Percentiles rank a stretch among this genome's conserved stretches.
Evolutionary conservation across 2,888 invertebrate genomes (phyloP).

Genomic region (Laothoe populi): DNA sequence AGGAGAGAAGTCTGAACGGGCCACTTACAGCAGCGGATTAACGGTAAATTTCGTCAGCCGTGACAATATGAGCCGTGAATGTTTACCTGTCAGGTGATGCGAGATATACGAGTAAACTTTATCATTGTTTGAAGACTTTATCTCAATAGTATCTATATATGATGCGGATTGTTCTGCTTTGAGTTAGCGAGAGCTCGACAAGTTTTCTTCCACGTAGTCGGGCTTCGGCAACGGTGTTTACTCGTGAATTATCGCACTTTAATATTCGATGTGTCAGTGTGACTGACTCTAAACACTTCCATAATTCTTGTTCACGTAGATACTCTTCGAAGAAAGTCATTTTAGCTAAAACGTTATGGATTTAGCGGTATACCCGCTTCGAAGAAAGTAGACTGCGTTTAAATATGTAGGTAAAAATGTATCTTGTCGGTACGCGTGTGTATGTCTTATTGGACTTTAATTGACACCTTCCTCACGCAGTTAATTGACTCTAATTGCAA

Average conservation of each 20-base stretch:
- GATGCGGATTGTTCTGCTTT: slow-evolving; percentile 60
- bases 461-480: slow-evolving; percentile 29
- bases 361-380: slow-evolving; percentile 68
- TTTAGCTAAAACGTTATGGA: slow-evolving; percentile 41
- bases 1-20: slow-evolving; percentile 64
- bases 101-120: slow-evolving; percentile 31
- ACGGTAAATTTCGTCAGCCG: slow-evolving; percentile 76
- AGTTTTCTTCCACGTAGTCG: slow-evolving; percentile 58
- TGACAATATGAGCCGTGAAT: slow-evolving; percentile 70
- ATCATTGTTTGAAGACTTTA: slow-evolving; percentile 20
- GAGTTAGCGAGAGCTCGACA: slow-evolving; percentile 47
- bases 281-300: slow-evolving; percentile 44
- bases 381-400: slow-evolving; percentile 67
- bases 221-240: slow-evolving; percentile 64
- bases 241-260: slow-evolving; percentile 76
- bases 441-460: slow-evolving; percentile 62
- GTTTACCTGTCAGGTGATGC: slow-evolving; percentile 80
- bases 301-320: slow-evolving; percentile 45
- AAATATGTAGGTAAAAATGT: slow-evolving; percentile 57
- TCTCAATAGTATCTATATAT: slow-evolving; percentile 38
- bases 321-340: slow-evolving; percentile 56
- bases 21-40: slow-evolving; percentile 69
- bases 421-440: slow-evolving; percentile 56
- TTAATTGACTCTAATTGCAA: slow-evolving; percentile 38
- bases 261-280: slow-evolving; percentile 49